Base-by-base conservation (phyloP, 2,888 invertebrate genomes). In the Phalera bucephala region DNA sequence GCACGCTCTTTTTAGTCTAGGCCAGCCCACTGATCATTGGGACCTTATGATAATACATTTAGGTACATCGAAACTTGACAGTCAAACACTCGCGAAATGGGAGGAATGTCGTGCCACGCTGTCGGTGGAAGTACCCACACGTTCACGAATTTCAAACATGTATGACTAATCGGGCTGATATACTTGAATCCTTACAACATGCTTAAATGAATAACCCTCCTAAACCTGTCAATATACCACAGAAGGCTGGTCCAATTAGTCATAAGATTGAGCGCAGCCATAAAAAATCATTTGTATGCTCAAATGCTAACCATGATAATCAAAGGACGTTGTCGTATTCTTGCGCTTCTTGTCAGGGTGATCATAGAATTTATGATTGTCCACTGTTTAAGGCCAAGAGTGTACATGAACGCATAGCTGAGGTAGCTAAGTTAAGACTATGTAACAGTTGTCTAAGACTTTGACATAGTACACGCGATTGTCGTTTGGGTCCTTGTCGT, bases 341-440 rank as follows among this genome's bases (percentile, higher is more conserved):
- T 3, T 17, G 17, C 17, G 3, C 17, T 3, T 17, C 26, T 19
- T 37, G 37, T 14, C 17, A 34, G 7, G 33, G 27, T 13, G 17
- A 22, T 11, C 41, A 41, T 13, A 8, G 33, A 3, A 26, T 33
- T 3, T 29, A 31, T 17, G 31, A 41, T 11, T 41, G 40, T 9
- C 22, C 32, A 12, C 9, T 2, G 1, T 40, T 40, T n/a, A 13
- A 13, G 12, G 29, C 20, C 9, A 40, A 40, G 5, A 5, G 17
- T 5, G 17, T 17, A 5, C 3, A 5, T 3, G 17, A 17, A 3
- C 3, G 17, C 3, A 17, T 17, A 17, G 27, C 9, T 2, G 31
- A 31, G 7, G 36, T 26, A 5, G 3, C n/a, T n/a, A 36, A 14
- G 14, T 27, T 27, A 11, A 17, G 21, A 4, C n/a, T 36, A 27